These are phyloP conservation scores for Temnothorax ravouxi DNA, from an alignment of 2,888 invertebrate species.

Conservation along the genomic window DNA sequence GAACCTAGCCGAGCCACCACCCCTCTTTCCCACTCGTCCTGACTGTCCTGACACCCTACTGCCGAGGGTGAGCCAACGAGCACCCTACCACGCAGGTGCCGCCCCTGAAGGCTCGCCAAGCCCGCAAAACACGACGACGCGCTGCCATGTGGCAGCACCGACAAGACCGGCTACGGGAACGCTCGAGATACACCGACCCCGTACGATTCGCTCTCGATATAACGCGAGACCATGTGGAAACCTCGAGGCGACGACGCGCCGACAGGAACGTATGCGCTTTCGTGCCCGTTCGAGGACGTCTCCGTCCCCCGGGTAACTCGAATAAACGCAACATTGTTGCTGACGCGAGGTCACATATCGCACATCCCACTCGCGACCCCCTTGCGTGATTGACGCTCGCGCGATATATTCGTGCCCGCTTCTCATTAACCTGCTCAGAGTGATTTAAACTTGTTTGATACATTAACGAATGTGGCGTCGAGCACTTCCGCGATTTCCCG, in stretches of 20 bases:
- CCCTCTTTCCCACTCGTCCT: constrained; percentile 67
- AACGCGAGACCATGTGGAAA: constrained; percentile 77
- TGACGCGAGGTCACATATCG: neutral
- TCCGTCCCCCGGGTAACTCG: neutral
- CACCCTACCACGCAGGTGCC: constrained; percentile 72
- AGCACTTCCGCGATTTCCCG: neutral
- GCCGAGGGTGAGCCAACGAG: constrained; percentile 41
- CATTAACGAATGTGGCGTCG: constrained; percentile 11
- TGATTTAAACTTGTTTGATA: constrained; percentile 2
- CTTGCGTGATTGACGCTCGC: constrained; percentile 8
- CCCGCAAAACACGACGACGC: constrained; percentile 74
- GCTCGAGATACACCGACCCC: constrained; percentile 62
- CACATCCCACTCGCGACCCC: neutral
- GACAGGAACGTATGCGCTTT: constrained; percentile 53
- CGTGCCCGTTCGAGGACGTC: neutral
- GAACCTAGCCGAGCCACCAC: constrained; percentile 79
- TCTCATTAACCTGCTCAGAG: constrained; percentile 1
- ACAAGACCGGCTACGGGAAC: constrained; percentile 74
- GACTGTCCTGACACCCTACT: constrained; percentile 64
- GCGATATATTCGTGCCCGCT: neutral
- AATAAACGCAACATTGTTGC: constrained; percentile 24
- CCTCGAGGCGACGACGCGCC: constrained; percentile 75
- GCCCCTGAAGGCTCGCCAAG: constrained; percentile 75
- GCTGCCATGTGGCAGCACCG: constrained; percentile 83
- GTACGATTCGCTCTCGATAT: constrained; percentile 61